Evolutionary conservation across 2,888 invertebrate genomes (phyloP), one percentile per base, ranked within the genome.

Genomic region (Prosapia bicincta): DNA sequence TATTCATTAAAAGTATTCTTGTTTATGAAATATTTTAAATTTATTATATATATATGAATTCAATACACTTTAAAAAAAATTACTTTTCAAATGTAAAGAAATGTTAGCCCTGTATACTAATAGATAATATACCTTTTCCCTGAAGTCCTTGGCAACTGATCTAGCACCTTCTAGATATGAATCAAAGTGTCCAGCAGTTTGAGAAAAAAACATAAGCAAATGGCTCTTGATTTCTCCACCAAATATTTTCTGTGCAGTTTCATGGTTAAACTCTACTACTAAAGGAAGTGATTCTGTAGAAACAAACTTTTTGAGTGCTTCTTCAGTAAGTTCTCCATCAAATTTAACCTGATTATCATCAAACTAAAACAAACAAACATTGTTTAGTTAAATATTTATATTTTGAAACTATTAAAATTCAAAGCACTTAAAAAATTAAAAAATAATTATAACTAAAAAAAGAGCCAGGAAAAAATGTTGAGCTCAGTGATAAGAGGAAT

Each of bases 181-280:
- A 75, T 96, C 94, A 83, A 91, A 93, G 83, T 96, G 93, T 73
- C 95, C 95, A 81, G 90, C 91, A 84, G 93, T 92, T 88, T 97
- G 96, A 84, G 95, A 96, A 82, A 98, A 88, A 91, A 99, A 99
- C 83, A 99, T 87, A 79, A 99, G 89, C 81, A 98, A 90, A 86
- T 99, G 99, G 83, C 93, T 95, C 88, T 99, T 98, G 87, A 99
- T 95, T 78, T 97, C 95, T 81, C 99, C 99, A 74, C 98, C 97
- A 85, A 99, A 99, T 87, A 99, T 97, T 86, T 98, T 98, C 84
- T 96, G 94, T 13, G 99, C 99, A 30, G 97, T 97, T 85, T 98
- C 96, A 82, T 98, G 97, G 81, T 96, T 97, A 88, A 99, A 99
- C 86, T 99, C 98, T 74, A 97, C 94, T 80, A 98, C 91, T 79